Base-by-base conservation (phyloP, 2,113 vertebrate genomes). In the Bucco capensis region DNA sequence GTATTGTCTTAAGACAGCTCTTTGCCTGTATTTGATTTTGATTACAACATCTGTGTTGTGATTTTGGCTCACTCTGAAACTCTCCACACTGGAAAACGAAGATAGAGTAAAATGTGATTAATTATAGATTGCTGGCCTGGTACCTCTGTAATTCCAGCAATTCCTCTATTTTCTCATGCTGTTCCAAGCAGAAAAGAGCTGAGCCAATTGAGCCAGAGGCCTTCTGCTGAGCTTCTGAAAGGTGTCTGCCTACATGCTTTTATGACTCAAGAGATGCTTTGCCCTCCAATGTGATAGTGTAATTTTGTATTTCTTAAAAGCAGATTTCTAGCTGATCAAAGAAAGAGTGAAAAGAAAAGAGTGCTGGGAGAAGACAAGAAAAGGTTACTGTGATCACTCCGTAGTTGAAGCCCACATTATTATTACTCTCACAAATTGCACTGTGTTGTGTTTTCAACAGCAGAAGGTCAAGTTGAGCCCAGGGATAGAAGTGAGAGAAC, bases 381-480 rank as follows among this genome's bases (percentile, higher is more conserved):
- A 93, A 97, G 93, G 88, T 95, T 86, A 70, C 82, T 83, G 90
- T 92, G 83, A 67, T 95, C 42, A 13, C 69, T 89, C n/a, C 1
- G 0, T 79, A 64, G 50, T 61, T 78, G 89, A 85, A 72, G 69
- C 91, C 53, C 66, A 75, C 86, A 50, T 97, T 93, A 86, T 74
- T 93, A 92, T 87, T 65, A 53, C 50, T 75, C 74, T 95, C 93
- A 96, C 91, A 88, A 95, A 86, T 91, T 76, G 65, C 35, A 30
- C 42, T 28, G 69, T 67, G 79, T 56, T 8, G 4, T 84, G 88
- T 88, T 96, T 96, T 92, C 93, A 79, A 95, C 94, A 97, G 96
- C 90, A 96, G 96, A 96, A 96, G 97, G 95, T 98, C 97, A 97
- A 88, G 67, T 85, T 96, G 60, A 95, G 97, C 98, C 97, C 82